Conservation (phyloP, 2,888 invertebrate genomes). For the Pristionchus mayeri region DNA sequence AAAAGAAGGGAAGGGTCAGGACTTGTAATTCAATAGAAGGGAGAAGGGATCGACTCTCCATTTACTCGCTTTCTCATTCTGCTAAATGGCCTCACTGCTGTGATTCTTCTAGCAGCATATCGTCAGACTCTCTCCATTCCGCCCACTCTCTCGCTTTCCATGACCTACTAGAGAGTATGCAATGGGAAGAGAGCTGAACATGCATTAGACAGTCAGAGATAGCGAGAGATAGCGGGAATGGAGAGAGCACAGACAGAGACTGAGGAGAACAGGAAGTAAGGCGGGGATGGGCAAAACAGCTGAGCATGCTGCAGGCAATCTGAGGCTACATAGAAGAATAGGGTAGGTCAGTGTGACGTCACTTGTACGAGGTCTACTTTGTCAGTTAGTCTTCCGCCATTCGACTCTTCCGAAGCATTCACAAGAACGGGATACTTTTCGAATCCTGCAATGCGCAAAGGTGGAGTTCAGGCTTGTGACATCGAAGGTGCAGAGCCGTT, state of each 20-base stretch:
- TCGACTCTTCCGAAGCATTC: no score
- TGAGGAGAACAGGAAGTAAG: slow-evolving; percentile 7
- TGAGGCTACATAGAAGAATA: not conserved
- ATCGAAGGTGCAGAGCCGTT: no score
- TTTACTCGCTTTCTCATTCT: slow-evolving; percentile 16
- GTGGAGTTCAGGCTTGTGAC: no score
- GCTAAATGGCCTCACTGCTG: slow-evolving; percentile 26
- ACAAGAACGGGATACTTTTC: no score
- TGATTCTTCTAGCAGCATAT: not conserved
- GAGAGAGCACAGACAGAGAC: not conserved
- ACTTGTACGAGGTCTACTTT: no score
- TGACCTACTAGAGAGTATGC: not conserved
- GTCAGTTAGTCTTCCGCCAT: no score
- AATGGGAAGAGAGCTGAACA: slow-evolving; percentile 7
- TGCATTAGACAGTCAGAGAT: no score
- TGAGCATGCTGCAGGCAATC: no score
- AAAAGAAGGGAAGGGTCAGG: not conserved
- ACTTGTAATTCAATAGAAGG: not conserved
- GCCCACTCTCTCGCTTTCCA: not conserved
- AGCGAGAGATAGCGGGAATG: no score
- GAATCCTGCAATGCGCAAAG: no score
- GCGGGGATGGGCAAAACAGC: not conserved
- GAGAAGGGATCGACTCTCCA: not conserved
- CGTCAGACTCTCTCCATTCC: not conserved
- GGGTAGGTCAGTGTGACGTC: not conserved